Evolutionary conservation across 2,888 invertebrate species (phyloP).

Genomic region (Hydrotaea cyrtoneurina): DNA sequence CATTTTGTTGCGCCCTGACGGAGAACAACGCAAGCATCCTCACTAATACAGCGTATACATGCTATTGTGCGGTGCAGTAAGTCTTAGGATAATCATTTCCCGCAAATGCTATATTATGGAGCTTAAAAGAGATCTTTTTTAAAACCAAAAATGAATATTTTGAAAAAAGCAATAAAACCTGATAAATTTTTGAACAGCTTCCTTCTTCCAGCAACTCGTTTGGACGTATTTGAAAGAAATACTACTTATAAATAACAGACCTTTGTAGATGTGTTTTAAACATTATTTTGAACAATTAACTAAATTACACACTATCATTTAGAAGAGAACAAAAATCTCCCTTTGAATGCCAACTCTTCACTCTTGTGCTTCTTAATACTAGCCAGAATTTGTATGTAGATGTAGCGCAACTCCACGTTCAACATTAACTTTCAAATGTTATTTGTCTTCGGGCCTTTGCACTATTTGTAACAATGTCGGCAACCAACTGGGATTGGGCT

Average conservation of each 20-base stretch:
- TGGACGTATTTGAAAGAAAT: background rate
- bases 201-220: background rate
- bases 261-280: slow-evolving; percentile 34
- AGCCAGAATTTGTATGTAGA: slow-evolving; percentile 30
- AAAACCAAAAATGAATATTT: background rate
- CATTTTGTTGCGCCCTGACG: slow-evolving; percentile 6
- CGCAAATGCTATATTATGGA: slow-evolving; percentile 4
- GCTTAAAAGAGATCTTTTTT: background rate
- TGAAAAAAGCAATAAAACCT: background rate
- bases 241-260: slow-evolving; percentile 13
- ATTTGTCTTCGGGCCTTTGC: slow-evolving; percentile 84
- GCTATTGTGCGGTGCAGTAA: slow-evolving; percentile 17
- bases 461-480: slow-evolving; percentile 58
- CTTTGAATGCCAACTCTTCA: slow-evolving; percentile 9
- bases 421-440: slow-evolving; percentile 83
- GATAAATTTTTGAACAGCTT: background rate
- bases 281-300: slow-evolving; percentile 54
- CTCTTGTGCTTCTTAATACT: slow-evolving; percentile 17
- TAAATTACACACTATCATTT: slow-evolving; percentile 53
- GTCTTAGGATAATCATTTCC: background rate
- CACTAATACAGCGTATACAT: background rate
- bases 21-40: background rate
- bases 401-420: slow-evolving; percentile 82
- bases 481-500: slow-evolving; percentile 50
- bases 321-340: slow-evolving; percentile 10